Evolutionary conservation across 2,113 vertebrate species (phyloP).

Genomic region (Neolamprologus tretocephalus): DNA sequence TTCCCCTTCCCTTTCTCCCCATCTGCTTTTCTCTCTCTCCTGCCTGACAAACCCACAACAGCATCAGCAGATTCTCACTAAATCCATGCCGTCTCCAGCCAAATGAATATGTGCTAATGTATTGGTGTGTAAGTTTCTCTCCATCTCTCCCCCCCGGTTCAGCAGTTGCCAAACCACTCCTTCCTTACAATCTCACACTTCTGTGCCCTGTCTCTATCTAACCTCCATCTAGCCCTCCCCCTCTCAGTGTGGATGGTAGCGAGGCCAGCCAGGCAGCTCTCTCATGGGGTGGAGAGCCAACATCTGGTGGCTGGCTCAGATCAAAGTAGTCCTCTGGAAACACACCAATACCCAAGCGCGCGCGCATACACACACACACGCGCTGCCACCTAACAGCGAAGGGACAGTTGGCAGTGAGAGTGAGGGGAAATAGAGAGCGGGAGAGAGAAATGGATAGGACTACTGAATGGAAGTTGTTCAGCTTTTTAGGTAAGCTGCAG

Average conservation of each 20-base stretch:
- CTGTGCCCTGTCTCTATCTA: constrained; percentile 24
- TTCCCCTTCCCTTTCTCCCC: constrained; percentile 26
- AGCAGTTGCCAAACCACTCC: constrained; percentile 23
- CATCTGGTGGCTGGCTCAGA: constrained; percentile 66
- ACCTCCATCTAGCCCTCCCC: constrained; percentile 17
- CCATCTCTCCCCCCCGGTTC: background rate
- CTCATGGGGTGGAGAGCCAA: constrained; percentile 56
- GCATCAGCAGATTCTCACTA: constrained; percentile 34
- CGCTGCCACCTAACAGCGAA: constrained; percentile 35
- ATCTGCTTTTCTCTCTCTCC: constrained; percentile 20
- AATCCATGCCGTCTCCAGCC: constrained; percentile 27
- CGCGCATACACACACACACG: background rate
- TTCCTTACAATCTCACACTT: constrained; percentile 13
- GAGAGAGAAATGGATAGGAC: constrained; percentile 7
- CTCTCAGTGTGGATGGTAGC: constrained; percentile 9
- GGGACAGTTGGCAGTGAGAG: constrained; percentile 31
- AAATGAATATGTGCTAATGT: constrained; percentile 60
- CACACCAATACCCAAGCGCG: constrained; percentile 26
- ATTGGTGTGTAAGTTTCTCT: constrained; percentile 22
- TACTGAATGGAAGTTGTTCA: constrained; percentile 2
- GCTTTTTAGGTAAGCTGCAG: constrained; percentile 14
- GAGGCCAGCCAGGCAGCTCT: constrained; percentile 53
- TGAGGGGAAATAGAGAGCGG: background rate
- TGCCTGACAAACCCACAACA: constrained; percentile 43
- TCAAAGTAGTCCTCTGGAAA: constrained; percentile 66